Evolutionary conservation across 2,888 invertebrate species (phyloP), one percentile per base, ranked within the genome.

Genomic region (Yponomeuta cagnagella): DNA sequence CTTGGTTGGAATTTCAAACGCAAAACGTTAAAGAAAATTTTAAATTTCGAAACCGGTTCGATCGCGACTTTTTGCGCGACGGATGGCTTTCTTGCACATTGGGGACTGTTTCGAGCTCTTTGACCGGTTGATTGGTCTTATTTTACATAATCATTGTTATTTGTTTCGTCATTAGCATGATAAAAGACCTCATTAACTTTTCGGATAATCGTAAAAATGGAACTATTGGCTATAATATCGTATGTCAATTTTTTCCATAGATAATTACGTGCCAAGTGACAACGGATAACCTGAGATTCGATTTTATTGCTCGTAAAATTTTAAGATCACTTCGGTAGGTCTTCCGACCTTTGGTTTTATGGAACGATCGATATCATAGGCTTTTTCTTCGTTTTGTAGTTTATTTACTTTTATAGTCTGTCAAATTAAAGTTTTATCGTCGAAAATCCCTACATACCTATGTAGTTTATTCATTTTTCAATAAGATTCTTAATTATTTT

Each of bases 211-310:
- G 82, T 90, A 89, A 91, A 82, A 90, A 91, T 86, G 85, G 81
- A 87, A 82, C 85, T 88, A 88, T 89, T 82, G 88, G 84, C 87
- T 89, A 89, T 90, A 87, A 88, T 88, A 90, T 89, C 86, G 88
- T 86, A 84, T 83, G 87, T 86, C 84, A 83, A 86, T 88, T 83
- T 84, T 78, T 58, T 58, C 15, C 52, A 15, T 58, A 79, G 84
- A 81, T 80, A 77, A 79, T 80, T 82, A 81, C 80, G 73, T 72
- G 73, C 72, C 71, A 73, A 52, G 48, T 30, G 37, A 10, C 65
- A 58, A 66, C 10, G 69, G 58, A 33, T 69, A 43, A 52, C 33
- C 58, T 63, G n/a, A 37, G 70, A 48, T 89, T 89, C 84, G 79
- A 75, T 87, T 92, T 92, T 91, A 92, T 91, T 78, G 87, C 68